Evolutionary conservation across 2,888 invertebrate genomes (phyloP).

Genomic region (Noctua fimbriata): DNA sequence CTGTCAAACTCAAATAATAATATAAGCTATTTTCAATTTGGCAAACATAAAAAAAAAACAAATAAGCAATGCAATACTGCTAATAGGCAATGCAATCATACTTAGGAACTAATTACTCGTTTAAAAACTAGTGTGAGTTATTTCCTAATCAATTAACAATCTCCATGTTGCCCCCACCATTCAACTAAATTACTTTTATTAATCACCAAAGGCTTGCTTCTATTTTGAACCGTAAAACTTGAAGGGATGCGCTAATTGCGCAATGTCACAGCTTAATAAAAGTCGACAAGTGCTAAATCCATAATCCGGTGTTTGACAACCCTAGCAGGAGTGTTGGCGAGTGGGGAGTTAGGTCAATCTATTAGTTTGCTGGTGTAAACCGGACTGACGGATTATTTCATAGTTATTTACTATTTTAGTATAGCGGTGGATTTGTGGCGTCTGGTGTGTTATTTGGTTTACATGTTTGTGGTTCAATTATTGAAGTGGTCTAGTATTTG

Average conservation of each 20-base stretch:
- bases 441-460: neutral
- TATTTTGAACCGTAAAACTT: slow-evolving; percentile 20
- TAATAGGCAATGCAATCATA: no score
- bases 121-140: no score
- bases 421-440: neutral
- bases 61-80: neutral
- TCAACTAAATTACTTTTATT: slow-evolving; percentile 16
- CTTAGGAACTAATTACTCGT: no score
- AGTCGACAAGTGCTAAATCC: slow-evolving; percentile 27
- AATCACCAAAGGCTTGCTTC: neutral
- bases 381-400: slow-evolving; percentile 57
- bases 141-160: neutral
- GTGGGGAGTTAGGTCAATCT: slow-evolving; percentile 65
- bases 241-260: slow-evolving; percentile 30
- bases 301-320: slow-evolving; percentile 50
- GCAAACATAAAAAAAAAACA: neutral
- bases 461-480: neutral
- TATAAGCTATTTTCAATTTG: neutral
- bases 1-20: neutral
- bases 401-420: slow-evolving; percentile 29
- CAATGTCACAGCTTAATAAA: slow-evolving; percentile 34
- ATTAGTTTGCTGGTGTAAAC: slow-evolving; percentile 64
- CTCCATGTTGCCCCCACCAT: neutral
- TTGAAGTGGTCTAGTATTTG: neutral
- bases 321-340: slow-evolving; percentile 44